Base-by-base conservation (phyloP, 2,113 vertebrate species). In the Platichthys stellatus region DNA sequence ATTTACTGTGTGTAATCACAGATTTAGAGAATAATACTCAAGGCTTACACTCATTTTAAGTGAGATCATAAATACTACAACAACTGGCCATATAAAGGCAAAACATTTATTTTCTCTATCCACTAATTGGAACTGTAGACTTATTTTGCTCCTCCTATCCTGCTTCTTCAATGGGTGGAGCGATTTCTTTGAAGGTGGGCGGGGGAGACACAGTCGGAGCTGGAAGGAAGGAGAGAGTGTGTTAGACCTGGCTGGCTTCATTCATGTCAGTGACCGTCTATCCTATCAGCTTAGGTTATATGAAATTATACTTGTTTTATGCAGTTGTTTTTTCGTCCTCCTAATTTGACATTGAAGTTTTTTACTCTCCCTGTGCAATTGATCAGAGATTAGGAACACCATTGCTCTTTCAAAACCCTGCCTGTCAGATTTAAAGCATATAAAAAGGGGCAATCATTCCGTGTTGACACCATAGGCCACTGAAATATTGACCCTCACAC, bases 41-140 rank as follows among this genome's bases (percentile, higher is more conserved):
- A 61, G 12, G 18, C n/a, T 75, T 81, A 81, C 38, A 80, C 45
- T 81, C 66, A 54, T 71, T 17, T 72, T 58, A 24, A 72, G 67
- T 69, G 31, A 74, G 51, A 72, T 85, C 65, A 74, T 81, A 85
- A 64, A 81, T 59, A 23, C 49, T 73, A 69, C 57, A 82, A 81
- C 51, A 76, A 76, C 53, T 51, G 65, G 11, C 87, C 83, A 77
- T 88, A 91, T 81, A 89, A 89, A 85, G 86, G 73, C 81, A 90
- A 83, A 83, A 20, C 63, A 77, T 80, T 60, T 79, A n/a, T 87
- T 14, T 63, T 71, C 66, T 82, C 43, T 73, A 51, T 64, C 20
- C 38, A 24, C 43, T 77, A 69, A 82, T 80, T 73, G 62, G 31
- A 60, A 66, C 69, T 76, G 9, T 7, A 69, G 65, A 35, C 51